Percentiles rank a stretch among this genome's conserved stretches.
phyloP scores from a whole-genome alignment of 2,888 invertebrate species.

The Calameuta idolon region DNA sequence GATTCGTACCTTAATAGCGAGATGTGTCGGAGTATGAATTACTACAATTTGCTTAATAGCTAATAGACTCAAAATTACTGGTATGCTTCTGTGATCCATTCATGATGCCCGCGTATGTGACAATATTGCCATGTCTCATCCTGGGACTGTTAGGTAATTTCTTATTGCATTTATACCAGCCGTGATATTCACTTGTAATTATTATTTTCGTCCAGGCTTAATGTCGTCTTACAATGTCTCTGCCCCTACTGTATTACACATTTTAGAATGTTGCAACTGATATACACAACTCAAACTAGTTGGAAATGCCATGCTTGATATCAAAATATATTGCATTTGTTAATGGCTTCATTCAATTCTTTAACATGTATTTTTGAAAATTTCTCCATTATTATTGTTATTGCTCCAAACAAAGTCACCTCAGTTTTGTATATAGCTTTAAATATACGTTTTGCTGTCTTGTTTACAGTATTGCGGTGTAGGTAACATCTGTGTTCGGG shows the following conservation, averaged over 20 bases:
- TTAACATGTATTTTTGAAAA: background rate
- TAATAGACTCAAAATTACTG: slow-evolving; percentile 60
- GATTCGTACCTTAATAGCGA: slow-evolving; percentile 16
- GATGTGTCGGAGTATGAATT: slow-evolving; percentile 45
- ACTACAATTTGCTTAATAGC: slow-evolving; percentile 62
- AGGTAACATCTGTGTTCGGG: background rate
- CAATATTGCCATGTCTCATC: slow-evolving; percentile 58
- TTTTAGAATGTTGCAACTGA: background rate
- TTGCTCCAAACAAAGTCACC: background rate
- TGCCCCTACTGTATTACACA: background rate
- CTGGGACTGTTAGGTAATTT: slow-evolving; percentile 62
- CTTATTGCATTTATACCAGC: background rate
- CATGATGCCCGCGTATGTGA: slow-evolving; percentile 59
- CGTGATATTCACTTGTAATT: background rate
- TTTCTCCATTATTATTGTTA: background rate
- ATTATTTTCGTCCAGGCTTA: background rate
- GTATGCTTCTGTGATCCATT: slow-evolving; percentile 58
- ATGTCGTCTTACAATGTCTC: background rate
- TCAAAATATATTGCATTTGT: background rate
- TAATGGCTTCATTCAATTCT: background rate
- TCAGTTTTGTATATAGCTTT: background rate
- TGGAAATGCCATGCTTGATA: background rate
- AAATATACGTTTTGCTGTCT: background rate
- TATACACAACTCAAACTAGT: background rate
- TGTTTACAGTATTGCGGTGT: background rate